These are phyloP conservation scores for Conchocele bisecta DNA, from an alignment of 2,888 invertebrate genomes.

Conservation along the genomic window DNA sequence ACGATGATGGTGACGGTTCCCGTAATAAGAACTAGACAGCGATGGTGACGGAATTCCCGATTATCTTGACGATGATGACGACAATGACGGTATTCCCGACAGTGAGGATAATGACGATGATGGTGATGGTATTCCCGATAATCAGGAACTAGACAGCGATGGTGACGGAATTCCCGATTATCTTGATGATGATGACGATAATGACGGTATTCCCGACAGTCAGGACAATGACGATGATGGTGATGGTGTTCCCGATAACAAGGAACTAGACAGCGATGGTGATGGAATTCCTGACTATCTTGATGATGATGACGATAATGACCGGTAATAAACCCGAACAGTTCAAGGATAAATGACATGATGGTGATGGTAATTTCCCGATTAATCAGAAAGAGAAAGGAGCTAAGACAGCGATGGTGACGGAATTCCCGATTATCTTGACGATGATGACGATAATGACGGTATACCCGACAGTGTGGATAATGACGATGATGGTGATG, in stretches of 20 bases:
- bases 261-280: constrained; percentile 72
- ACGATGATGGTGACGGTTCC: constrained; percentile 67
- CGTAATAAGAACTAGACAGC: constrained; percentile 61
- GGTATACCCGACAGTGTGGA: constrained; percentile 74
- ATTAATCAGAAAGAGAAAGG: constrained; percentile 65
- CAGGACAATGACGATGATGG: constrained; percentile 70
- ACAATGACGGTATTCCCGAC: constrained; percentile 73
- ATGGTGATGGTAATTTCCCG: constrained; percentile 78
- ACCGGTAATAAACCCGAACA: constrained; percentile 69
- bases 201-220: constrained; percentile 76
- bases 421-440: constrained; percentile 70
- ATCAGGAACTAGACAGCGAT: constrained; percentile 58
- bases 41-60: constrained; percentile 71
- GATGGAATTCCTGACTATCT: constrained; percentile 74
- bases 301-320: constrained; percentile 72
- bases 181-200: constrained; percentile 67
- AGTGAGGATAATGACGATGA: constrained; percentile 72
- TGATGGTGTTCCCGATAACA: constrained; percentile 64
- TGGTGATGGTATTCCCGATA: constrained; percentile 74
- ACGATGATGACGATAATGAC: constrained; percentile 69
- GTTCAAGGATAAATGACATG: constrained; percentile 60
- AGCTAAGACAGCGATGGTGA: constrained; percentile 72
- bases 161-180: constrained; percentile 72
- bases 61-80: constrained; percentile 63
- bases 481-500: constrained; percentile 75